phyloP scores from a whole-genome alignment of 37 sponge, comb jelly and placozoan genomes.

The Ianthella basta region DNA sequence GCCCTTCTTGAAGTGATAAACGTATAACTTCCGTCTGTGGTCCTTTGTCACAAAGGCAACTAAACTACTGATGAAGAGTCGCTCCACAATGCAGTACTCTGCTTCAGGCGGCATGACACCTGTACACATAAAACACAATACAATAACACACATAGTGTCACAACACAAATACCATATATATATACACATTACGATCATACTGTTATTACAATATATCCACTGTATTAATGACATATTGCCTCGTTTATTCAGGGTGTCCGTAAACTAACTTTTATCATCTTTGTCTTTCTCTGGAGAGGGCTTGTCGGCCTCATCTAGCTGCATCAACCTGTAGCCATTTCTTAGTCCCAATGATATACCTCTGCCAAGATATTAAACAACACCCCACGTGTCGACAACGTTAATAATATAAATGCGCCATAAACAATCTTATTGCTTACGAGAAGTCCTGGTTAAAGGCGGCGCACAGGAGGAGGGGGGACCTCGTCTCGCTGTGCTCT shows the following conservation, averaged over 20 bases:
- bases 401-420: neutral
- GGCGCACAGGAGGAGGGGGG: constrained; percentile 71
- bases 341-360: constrained; percentile 5
- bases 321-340: constrained; percentile 17
- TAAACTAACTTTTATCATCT: neutral
- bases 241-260: too few species aligned
- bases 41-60: constrained; percentile 90
- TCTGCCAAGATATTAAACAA: neutral
- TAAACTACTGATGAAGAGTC: constrained; percentile 95
- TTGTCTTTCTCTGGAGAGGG: constrained; percentile 27
- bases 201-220: neutral
- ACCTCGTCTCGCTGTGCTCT: constrained; percentile 48
- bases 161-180: neutral
- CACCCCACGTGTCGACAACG: neutral
- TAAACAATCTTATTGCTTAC: constrained; percentile 35
- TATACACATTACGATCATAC: neutral
- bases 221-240: too few species aligned
- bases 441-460: constrained; percentile 93
- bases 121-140: neutral
- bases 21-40: constrained; percentile 89
- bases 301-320: constrained; percentile 12
- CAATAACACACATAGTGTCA: neutral
- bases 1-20: constrained; percentile 99
- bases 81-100: constrained; percentile 91
- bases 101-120: constrained; percentile 67